Conservation (phyloP, 2,888 invertebrate genomes). For the Nycteola revayana region DNA sequence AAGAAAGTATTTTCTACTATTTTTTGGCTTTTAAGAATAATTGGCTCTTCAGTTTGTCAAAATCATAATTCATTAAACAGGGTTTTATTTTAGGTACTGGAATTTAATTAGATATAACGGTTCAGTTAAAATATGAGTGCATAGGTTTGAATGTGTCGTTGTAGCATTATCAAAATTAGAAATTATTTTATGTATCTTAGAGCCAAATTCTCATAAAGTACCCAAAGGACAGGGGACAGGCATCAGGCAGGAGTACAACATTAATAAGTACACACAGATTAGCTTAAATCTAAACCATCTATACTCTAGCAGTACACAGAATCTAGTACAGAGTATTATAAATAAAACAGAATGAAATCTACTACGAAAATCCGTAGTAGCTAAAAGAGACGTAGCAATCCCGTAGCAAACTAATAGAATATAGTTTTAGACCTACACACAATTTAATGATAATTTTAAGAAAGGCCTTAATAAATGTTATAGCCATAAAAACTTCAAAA, state of each 20-base stretch:
- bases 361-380: constrained; percentile 2
- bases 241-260: constrained; percentile 69
- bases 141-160: too few relatives aligned
- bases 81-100: not conserved
- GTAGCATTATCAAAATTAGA: too few relatives aligned
- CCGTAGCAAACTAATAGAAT: too few relatives aligned
- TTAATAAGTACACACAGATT: constrained; percentile 32
- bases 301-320: constrained; percentile 27
- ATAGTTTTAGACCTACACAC: too few relatives aligned
- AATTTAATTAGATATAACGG: too few relatives aligned
- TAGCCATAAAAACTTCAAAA: too few relatives aligned
- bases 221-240: constrained; percentile 52
- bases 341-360: constrained; percentile 13
- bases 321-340: constrained; percentile 19
- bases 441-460: too few relatives aligned
- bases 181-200: constrained; percentile 28
- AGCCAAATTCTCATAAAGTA: constrained; percentile 50
- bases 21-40: constrained; percentile 52
- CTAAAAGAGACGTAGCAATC: not conserved
- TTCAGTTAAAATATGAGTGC: too few relatives aligned
- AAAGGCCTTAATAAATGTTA: too few relatives aligned
- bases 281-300: constrained; percentile 24
- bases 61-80: too few relatives aligned
- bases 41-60: constrained; percentile 43
- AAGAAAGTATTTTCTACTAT: constrained; percentile 59